These are phyloP conservation scores for Cassiopea andromeda DNA, from an alignment of 30 jellyfish, hydroid and myxozoan genomes.

Conservation along the genomic window DNA sequence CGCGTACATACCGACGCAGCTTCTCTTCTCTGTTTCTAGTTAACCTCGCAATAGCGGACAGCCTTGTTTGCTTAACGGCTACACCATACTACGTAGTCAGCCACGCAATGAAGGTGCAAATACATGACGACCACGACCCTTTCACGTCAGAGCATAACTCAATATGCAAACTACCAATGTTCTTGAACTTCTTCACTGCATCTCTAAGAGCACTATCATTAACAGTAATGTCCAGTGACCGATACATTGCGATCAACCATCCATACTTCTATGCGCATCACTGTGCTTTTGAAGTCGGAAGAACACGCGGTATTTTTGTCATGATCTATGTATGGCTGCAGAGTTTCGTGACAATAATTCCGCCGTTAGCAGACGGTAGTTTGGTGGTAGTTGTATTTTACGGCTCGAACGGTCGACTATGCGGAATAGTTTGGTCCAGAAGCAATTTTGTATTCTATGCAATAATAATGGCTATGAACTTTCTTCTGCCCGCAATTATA, in stretches of 20 bases:
- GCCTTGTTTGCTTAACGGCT: constrained; percentile 26
- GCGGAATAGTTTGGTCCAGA: constrained; percentile 36
- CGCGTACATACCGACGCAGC: constrained; percentile 34
- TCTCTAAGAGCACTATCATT: constrained; percentile 24
- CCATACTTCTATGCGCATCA: constrained; percentile 45
- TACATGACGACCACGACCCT: constrained; percentile 1
- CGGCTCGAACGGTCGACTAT: constrained; percentile 49
- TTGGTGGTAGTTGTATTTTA: constrained; percentile 10
- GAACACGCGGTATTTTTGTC: not conserved
- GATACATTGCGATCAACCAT: constrained; percentile 36
- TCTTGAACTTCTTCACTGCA: constrained; percentile 40
- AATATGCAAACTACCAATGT: constrained; percentile 39
- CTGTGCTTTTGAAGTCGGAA: constrained; percentile 23
- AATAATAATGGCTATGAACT: not conserved
- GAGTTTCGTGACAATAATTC: constrained; percentile 1
- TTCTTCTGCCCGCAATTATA: constrained; percentile 13
- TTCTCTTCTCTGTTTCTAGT: constrained; percentile 31
- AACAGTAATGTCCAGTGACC: constrained; percentile 42
- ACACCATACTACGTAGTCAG: constrained; percentile 29
- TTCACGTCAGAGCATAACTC: constrained; percentile 8
- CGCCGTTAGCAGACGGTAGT: constrained; percentile 5
- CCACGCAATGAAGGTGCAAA: not conserved
- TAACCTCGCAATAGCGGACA: constrained; percentile 37
- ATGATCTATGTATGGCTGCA: constrained; percentile 16
- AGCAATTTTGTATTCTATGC: not conserved